A percentile compares a stretch with the other conserved stretches of the same genome.
Conservation (phyloP, 2,888 invertebrate genomes). For the Agonum fuliginosum region DNA sequence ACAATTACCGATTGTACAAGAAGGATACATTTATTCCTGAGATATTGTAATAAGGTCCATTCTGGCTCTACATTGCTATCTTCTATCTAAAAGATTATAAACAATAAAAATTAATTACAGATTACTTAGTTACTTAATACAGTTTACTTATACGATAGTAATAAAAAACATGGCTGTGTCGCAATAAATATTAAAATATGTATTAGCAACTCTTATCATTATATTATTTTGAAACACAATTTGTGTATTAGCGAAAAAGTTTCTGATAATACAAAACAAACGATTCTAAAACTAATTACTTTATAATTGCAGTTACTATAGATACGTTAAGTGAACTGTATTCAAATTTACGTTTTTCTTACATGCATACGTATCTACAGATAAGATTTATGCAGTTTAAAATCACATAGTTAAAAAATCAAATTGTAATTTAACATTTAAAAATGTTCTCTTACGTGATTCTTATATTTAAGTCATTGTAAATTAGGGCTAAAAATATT, state of each 20-base stretch:
- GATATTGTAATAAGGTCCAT: slow-evolving; percentile 88
- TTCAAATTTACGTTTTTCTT: too few relatives aligned
- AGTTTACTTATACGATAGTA: slow-evolving; percentile 7
- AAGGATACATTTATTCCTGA: slow-evolving; percentile 83
- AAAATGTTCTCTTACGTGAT: too few relatives aligned
- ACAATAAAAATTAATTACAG: slow-evolving; percentile 7
- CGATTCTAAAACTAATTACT: background rate
- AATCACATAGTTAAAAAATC: too few relatives aligned
- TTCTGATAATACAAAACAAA: background rate
- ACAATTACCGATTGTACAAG: slow-evolving; percentile 57
- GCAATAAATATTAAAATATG: slow-evolving; percentile 21
- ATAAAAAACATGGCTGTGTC: slow-evolving; percentile 13
- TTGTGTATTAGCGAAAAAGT: background rate
- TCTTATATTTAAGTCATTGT: too few relatives aligned
- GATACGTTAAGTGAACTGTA: too few relatives aligned
- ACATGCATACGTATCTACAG: too few relatives aligned
- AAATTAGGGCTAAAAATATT: too few relatives aligned
- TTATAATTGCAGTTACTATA: background rate
- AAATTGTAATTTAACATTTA: too few relatives aligned
- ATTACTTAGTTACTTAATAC: background rate
- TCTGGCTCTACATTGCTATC: slow-evolving; percentile 87
- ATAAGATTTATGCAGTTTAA: too few relatives aligned
- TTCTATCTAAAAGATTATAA: slow-evolving; percentile 76
- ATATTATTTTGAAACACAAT: background rate
- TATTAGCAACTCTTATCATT: slow-evolving; percentile 38